Conservation (phyloP, 2,797 vertebrate species). For the Synaphobranchus kaupii region DNA sequence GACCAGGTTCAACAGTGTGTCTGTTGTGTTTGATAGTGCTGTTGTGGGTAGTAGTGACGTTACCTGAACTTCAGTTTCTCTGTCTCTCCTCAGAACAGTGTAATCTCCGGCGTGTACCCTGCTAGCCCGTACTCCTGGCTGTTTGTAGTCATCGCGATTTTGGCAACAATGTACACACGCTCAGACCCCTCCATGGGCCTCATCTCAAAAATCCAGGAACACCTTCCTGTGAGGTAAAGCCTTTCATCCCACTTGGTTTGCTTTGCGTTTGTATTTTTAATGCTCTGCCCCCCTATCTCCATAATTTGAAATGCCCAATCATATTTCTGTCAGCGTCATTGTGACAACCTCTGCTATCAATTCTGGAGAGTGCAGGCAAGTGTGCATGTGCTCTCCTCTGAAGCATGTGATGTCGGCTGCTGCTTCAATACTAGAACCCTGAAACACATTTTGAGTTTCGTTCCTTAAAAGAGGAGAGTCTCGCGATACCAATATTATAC, state of each 20-base stretch:
- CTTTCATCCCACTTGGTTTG: background rate
- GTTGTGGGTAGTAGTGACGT: background rate
- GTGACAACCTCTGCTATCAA: too few species aligned
- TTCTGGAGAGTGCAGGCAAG: too few species aligned
- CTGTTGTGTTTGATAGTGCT: background rate
- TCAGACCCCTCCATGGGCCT: constrained; percentile 85
- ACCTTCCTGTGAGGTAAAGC: constrained; percentile 78
- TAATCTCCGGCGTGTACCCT: constrained; percentile 79
- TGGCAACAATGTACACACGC: constrained; percentile 79
- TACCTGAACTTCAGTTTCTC: background rate
- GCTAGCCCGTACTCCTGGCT: constrained; percentile 85
- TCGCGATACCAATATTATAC: too few species aligned
- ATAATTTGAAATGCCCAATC: too few species aligned
- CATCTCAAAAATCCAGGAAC: constrained; percentile 81
- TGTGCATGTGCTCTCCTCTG: too few species aligned
- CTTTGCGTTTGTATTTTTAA: background rate
- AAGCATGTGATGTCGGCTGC: too few species aligned
- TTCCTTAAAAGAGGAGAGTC: too few species aligned
- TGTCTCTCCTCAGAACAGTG: constrained; percentile 68
- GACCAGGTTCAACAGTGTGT: background rate
- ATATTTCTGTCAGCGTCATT: too few species aligned
- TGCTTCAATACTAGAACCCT: too few species aligned
- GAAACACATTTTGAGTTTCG: too few species aligned
- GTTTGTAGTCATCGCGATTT: constrained; percentile 80
- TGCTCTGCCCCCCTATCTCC: too few species aligned